Base-by-base conservation (phyloP, 2,888 invertebrate genomes). In the Micoletzkya japonica region DNA sequence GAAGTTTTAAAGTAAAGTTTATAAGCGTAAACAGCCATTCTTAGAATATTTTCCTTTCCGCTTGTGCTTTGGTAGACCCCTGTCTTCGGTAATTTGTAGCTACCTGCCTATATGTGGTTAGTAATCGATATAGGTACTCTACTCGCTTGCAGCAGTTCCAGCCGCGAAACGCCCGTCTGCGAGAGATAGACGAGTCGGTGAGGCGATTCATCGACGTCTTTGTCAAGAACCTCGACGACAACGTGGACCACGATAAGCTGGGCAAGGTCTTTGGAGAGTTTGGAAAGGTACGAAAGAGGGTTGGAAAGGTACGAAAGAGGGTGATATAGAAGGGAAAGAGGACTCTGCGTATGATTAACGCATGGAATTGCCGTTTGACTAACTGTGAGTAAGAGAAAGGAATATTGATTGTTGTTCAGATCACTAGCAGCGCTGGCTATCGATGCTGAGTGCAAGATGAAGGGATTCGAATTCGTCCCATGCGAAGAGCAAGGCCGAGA, bases 391-490 rank as follows among this genome's bases (percentile, higher is more conserved):
- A n/a, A 56, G 77, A 78, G 24, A 64, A 56, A n/a, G n/a, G n/a
- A n/a, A n/a, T n/a, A n/a, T n/a, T n/a, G n/a, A n/a, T n/a, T n/a
- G n/a, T n/a, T n/a, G n/a, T 66, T 6, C 20, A 66, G 60, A 78
- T 84, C 72, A 78, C 81, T 71, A 80, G 79, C 66, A 75, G 74
- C 44, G 76, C 75, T 84, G 34, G 81, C 80, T 80, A 73, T 61
- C 28, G 82, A 84, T 64, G 34, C 10, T 14, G 77, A 79, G 7
- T 82, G 82, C 67, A 81, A 81, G 63, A 75, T 78, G 26, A 93
- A 94, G 87, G 97, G 98, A 37, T 99, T 98, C 88, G 98, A 98
- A 37, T 98, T 99, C 89, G 97, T 98, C 70, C 95, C 95, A 56
- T 99, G 93, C 88, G 95, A 96, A 87, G 93, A 93, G 85, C 93